phyloP scores from a whole-genome alignment of 2,113 vertebrate species.

The Poeciliopsis retropinna region DNA sequence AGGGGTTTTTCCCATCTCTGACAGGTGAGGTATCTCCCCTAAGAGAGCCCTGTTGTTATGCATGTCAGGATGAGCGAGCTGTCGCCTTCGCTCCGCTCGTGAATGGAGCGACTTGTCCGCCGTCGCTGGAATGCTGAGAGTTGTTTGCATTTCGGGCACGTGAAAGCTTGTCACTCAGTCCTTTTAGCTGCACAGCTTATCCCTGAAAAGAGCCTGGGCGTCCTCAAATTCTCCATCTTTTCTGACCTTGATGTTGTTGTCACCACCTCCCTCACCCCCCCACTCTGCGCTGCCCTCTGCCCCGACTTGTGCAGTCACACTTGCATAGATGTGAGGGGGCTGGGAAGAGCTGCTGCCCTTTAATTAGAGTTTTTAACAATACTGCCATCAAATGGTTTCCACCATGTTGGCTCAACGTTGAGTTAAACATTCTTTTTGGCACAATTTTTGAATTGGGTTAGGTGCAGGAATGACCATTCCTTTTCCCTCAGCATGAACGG shows the following conservation, averaged over 20 bases:
- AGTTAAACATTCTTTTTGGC: slow-evolving; percentile 2
- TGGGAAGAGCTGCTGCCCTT: not conserved
- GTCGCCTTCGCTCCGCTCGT: slow-evolving; percentile 35
- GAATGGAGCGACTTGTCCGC: slow-evolving; percentile 60
- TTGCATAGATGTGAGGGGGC: slow-evolving; percentile 4
- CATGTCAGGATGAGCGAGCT: slow-evolving; percentile 47
- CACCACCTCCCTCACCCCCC: not conserved
- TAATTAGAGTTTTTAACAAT: slow-evolving; percentile 15
- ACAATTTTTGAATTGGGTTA: slow-evolving; percentile 20
- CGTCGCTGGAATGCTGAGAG: slow-evolving; percentile 67
- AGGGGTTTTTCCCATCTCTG: slow-evolving; percentile 62
- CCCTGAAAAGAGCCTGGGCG: slow-evolving; percentile 54
- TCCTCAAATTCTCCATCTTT: slow-evolving; percentile 44
- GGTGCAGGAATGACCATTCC: slow-evolving; percentile 4
- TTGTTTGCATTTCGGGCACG: slow-evolving; percentile 72
- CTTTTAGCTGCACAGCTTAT: slow-evolving; percentile 61
- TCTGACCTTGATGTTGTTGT: slow-evolving; percentile 66
- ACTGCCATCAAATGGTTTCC: not conserved
- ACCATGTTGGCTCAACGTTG: not conserved
- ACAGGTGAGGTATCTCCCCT: slow-evolving; percentile 66
- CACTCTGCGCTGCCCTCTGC: slow-evolving; percentile 41
- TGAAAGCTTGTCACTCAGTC: slow-evolving; percentile 66
- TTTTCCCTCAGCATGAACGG: slow-evolving; percentile 15
- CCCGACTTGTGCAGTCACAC: slow-evolving; percentile 40
- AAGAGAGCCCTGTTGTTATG: slow-evolving; percentile 10